Conservation (phyloP, 2,888 invertebrate genomes). For the Hirtodrosophila cameraria region DNA sequence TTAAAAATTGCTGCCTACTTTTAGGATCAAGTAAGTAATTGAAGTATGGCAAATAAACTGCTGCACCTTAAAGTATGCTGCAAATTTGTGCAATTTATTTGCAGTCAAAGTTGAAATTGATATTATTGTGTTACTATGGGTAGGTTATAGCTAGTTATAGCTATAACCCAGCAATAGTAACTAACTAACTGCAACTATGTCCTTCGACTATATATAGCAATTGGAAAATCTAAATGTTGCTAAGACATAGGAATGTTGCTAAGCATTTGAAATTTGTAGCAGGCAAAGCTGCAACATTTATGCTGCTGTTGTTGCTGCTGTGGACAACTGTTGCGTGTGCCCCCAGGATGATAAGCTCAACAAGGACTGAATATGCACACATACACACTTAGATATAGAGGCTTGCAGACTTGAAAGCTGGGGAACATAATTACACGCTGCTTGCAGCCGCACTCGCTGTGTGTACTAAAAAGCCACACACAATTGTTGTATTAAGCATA, state of each 20-base stretch:
- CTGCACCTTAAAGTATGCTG: too few species aligned
- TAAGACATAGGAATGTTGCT: slow-evolving; percentile 30
- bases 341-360: slow-evolving; percentile 8
- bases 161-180: too few species aligned
- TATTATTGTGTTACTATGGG: too few species aligned
- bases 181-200: too few species aligned
- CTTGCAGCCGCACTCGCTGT: slow-evolving; percentile 40
- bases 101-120: too few species aligned
- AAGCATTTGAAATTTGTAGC: slow-evolving; percentile 2
- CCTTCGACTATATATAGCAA: too few species aligned
- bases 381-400: slow-evolving; percentile 8
- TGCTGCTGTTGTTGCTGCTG: slow-evolving; percentile 33
- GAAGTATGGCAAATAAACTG: too few species aligned
- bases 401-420: slow-evolving; percentile 7
- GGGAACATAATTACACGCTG: slow-evolving; percentile 55
- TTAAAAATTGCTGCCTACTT: too few species aligned
- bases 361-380: slow-evolving; percentile 18
- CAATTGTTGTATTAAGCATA: slow-evolving; percentile 67
- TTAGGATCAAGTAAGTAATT: too few species aligned
- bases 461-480: slow-evolving; percentile 70
- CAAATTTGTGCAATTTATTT: too few species aligned
- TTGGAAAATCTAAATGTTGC: neutral
- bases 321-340: slow-evolving; percentile 70
- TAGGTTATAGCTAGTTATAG: too few species aligned
- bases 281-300: slow-evolving; percentile 19